Evolutionary conservation across 1,140 invertebrate species (phyloP), one percentile per base, ranked within the genome.

Genomic region (Ectropis grisescens): DNA sequence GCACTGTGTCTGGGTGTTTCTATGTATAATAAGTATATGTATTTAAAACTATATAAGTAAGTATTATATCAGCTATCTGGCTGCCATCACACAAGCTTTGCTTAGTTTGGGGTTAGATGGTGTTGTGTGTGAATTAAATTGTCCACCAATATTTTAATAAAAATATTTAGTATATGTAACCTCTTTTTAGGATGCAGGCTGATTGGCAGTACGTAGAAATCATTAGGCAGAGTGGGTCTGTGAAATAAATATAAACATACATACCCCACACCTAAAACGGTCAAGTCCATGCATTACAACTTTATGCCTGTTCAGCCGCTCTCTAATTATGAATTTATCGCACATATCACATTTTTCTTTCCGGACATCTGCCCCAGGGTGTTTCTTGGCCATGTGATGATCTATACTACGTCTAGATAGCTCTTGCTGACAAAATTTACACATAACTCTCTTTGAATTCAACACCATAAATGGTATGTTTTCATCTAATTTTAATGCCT

Each of bases 291-390:
- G 57, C 32, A 47, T 44, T 23, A 47, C 3, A 1, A 23, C 26
- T 6, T 16, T 23, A 38, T 60, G 60, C 6, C 45, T 13, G 1
- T 37, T 41, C 33, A 60, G 25, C 19, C 52, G 53, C 2, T 41
- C 16, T 12, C 28, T 43, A 25, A 47, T 5, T 0, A 65, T 26
- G 15, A 43, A 51, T 1, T 11, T 37, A 29, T 53, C 47, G 24
- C 54, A 65, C 13, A 60, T n/a, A 3, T 58, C 47, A 25, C 57
- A 65, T 29, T 54, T 51, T 0, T 36, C 35, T 26, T 41, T 52
- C 11, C 41, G 43, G 10, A 33, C 27, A 11, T 58, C 58, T 5
- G 43, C 51, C 0, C 47, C 51, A 0, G 58, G 61, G 27, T 67
- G 62, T 2, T 16, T 27, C 13, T 33, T 14, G 8, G 31, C 27